Percentiles rank a stretch among this genome's conserved stretches.
phyloP scores from a whole-genome alignment of 2,797 vertebrate species.

The Pygocentrus nattereri region DNA sequence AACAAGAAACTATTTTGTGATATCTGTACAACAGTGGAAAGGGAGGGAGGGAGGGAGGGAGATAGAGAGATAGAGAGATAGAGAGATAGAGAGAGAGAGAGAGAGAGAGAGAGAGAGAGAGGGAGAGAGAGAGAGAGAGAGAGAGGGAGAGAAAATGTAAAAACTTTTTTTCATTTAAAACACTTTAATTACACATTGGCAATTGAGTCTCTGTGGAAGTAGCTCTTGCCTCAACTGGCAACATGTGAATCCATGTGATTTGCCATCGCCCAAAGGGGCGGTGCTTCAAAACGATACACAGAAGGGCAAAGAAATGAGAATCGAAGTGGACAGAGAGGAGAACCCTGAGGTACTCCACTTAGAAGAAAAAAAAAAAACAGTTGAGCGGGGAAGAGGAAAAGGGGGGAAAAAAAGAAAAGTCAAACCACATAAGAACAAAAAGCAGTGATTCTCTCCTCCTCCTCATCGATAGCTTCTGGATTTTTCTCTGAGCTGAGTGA shows the following conservation, averaged over 20 bases:
- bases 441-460: conserved; percentile 66
- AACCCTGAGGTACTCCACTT: conserved; percentile 8
- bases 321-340: conserved; percentile 41
- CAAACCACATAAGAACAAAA: conserved; percentile 54
- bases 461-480: conserved; percentile 60
- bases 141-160: conserved; percentile 77
- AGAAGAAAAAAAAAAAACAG: neutral
- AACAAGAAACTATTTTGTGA: conserved; percentile 70
- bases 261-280: conserved; percentile 78
- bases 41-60: conserved; percentile 75
- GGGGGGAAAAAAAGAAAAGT: conserved; percentile 45
- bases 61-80: too few relatives aligned
- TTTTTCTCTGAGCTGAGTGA: conserved; percentile 67
- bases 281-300: conserved; percentile 51
- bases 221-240: conserved; percentile 78
- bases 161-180: conserved; percentile 71
- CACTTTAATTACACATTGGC: conserved; percentile 85
- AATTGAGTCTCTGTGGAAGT: conserved; percentile 78
- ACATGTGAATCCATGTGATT: conserved; percentile 69
- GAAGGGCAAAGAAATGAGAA: conserved; percentile 44
- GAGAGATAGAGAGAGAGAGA: conserved; percentile 69
- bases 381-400: neutral
- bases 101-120: conserved; percentile 75
- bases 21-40: conserved; percentile 85
- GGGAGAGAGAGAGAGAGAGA: conserved; percentile 78